Percentiles rank a stretch among this genome's conserved stretches.
Conservation (phyloP, 2,113 vertebrate genomes). For the Clarias magur region DNA sequence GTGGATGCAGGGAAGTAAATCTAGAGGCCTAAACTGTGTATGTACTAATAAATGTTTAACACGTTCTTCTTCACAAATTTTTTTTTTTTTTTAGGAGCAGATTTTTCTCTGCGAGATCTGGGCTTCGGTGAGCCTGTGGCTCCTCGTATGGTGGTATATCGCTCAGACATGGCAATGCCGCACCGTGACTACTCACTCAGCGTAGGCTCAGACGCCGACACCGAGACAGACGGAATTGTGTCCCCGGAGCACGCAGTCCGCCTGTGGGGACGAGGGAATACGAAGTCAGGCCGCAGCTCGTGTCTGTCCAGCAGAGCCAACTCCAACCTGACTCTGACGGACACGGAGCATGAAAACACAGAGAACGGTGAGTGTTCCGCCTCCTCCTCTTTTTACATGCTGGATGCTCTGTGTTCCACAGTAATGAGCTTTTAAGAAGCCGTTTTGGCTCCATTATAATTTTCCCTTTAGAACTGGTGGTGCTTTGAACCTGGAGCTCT, state of each 20-base stretch:
- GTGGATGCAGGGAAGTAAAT: background rate
- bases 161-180: slow-evolving; percentile 83
- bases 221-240: slow-evolving; percentile 86
- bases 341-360: slow-evolving; percentile 95
- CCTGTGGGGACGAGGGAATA: slow-evolving; percentile 89
- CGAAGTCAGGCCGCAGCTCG: slow-evolving; percentile 92
- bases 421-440: slow-evolving; percentile 36
- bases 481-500: slow-evolving; percentile 33
- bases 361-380: slow-evolving; percentile 81
- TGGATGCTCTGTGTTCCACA: background rate
- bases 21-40: background rate
- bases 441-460: slow-evolving; percentile 7
- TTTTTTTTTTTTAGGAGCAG: slow-evolving; percentile 74
- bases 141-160: slow-evolving; percentile 82
- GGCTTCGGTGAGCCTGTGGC: slow-evolving; percentile 85
- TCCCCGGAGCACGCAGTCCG: slow-evolving; percentile 88
- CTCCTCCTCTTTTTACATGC: background rate
- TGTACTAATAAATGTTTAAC: background rate
- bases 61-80: slow-evolving; percentile 7
- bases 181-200: slow-evolving; percentile 90
- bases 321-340: slow-evolving; percentile 95
- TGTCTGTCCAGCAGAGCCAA: slow-evolving; percentile 96
- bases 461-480: slow-evolving; percentile 11
- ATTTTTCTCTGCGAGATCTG: slow-evolving; percentile 88
- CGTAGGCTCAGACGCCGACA: slow-evolving; percentile 86